phyloP scores from a whole-genome alignment of 2,888 invertebrate species.

The Nudaria mundana region DNA sequence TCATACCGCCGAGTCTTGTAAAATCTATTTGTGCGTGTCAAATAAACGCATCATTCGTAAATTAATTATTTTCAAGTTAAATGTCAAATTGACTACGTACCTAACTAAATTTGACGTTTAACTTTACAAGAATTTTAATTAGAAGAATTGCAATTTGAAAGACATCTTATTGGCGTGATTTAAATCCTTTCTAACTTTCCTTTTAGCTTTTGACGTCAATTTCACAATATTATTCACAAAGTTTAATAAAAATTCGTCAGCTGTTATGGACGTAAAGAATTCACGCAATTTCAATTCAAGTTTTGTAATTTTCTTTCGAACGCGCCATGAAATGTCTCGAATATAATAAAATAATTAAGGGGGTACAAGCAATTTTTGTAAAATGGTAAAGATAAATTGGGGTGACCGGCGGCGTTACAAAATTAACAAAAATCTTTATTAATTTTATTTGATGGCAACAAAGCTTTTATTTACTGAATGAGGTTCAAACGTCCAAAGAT shows the following conservation, averaged over 20 bases:
- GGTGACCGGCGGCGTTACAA: conserved; percentile 6
- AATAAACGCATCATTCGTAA: no score
- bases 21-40: no score
- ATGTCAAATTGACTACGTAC: no score
- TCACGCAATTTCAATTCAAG: conserved; percentile 33
- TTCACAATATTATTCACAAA: conserved; percentile 18
- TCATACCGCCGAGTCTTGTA: no score
- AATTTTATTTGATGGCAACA: conserved; percentile 16
- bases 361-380: conserved; percentile 16
- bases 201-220: conserved; percentile 10
- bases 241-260: conserved; percentile 35
- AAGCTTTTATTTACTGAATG: not conserved
- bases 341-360: conserved; percentile 50
- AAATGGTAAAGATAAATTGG: conserved; percentile 8
- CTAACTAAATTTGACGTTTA: not conserved
- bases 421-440: conserved; percentile 5
- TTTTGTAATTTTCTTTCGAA: conserved; percentile 48
- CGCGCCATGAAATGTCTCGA: conserved; percentile 28
- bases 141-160: not conserved
- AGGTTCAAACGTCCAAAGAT: not conserved
- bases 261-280: conserved; percentile 38
- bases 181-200: conserved; percentile 10
- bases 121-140: not conserved
- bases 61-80: no score
- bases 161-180: conserved; percentile 1